Base-by-base conservation (phyloP, 2,888 invertebrate genomes). In the Napeogenes inachia region DNA sequence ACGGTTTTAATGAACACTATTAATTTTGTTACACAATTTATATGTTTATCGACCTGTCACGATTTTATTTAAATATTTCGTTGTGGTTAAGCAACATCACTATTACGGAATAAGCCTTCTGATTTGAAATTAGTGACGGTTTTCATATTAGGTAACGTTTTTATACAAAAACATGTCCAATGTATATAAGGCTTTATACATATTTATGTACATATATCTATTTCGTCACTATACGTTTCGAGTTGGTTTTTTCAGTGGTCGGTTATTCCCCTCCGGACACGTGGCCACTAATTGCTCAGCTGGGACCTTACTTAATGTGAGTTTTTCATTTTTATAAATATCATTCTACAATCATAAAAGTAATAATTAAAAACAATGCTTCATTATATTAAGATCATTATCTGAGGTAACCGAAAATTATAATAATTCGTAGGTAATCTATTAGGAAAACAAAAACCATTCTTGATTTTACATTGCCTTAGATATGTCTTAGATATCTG, bases 281-380 rank as follows among this genome's bases (percentile, higher is more conserved):
- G 87, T 85, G 80, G 77, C 72, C 80, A 82, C 86, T 90, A 90
- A 90, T 90, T 89, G 82, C 87, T 85, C 89, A 90, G 89, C 89
- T 90, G 89, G 82, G 86, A 82, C 84, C 76, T 72, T 75, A 77
- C 78, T 76, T 75, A 83, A 83, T 73, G 74, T 78, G 80, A 81
- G 82, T 83, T 83, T 82, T 81, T 83, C 82, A 85, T 82, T 86
- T 62, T 56, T 60, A 66, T 64, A 21, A 21, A 21, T 21, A 21
- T 21, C 21, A 21, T 21, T 21, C 21, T 21, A 21, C 21, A 21
- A 60, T n/a, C 38, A 57, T 57, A 3, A 42, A 55, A 50, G 30
- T 12, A 30, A 30, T 10, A 50, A 30, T 13, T 47, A 47, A 50
- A 50, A 12, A 30, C 12, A 30, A 30, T 50, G 6, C 12, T 50